Percentiles rank a stretch among this genome's conserved stretches.
Conservation (phyloP, 2,113 vertebrate genomes). For the Albula glossodonta region DNA sequence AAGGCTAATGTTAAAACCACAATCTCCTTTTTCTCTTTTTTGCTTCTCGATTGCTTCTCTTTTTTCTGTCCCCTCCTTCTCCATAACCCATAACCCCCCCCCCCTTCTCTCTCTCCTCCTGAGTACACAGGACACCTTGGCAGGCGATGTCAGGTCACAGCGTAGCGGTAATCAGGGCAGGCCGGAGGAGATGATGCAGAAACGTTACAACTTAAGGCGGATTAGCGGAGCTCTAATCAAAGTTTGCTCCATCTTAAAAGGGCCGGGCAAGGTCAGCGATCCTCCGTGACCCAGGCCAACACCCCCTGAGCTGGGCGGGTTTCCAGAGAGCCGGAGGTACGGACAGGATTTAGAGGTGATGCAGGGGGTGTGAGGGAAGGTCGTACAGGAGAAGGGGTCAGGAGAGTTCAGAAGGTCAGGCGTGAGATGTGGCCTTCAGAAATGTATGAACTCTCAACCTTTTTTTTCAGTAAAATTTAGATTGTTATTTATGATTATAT, state of each 20-base stretch:
- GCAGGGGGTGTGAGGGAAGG: neutral
- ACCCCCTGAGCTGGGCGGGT: neutral
- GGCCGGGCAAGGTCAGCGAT: constrained; percentile 6
- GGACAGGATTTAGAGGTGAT: neutral
- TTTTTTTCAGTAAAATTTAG: neutral
- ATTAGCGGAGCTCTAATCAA: constrained; percentile 26
- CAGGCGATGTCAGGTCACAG: neutral
- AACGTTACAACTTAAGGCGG: constrained; percentile 25
- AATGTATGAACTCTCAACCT: neutral
- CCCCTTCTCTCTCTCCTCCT: neutral
- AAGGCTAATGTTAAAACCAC: neutral
- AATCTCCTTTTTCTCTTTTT: neutral
- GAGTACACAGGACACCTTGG: neutral
- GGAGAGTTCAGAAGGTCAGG: neutral
- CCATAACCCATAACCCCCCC: no score
- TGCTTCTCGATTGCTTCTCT: neutral
- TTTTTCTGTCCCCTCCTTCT: neutral
- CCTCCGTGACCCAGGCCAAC: neutral
- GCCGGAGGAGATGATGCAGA: constrained; percentile 14
- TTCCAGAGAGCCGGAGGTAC: neutral
- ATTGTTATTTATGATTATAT: neutral
- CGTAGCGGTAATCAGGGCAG: neutral
- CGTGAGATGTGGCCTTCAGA: neutral
- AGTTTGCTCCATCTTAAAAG: constrained; percentile 18
- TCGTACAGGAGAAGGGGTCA: neutral